phyloP scores from a whole-genome alignment of 2,797 vertebrate species.

The Enteromius trimaculatus region DNA sequence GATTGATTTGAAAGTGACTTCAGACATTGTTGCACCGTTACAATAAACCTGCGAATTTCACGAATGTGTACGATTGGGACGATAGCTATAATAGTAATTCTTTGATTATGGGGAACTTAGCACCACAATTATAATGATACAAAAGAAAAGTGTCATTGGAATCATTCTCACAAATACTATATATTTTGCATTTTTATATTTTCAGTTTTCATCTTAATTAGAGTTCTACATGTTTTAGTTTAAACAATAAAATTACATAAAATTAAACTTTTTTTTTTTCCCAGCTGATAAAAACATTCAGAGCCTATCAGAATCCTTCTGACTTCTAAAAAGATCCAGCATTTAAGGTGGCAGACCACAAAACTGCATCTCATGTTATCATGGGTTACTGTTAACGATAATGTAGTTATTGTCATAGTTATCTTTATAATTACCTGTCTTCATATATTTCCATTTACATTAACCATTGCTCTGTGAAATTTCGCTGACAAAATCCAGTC shows the following conservation, averaged over 20 bases:
- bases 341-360: not conserved
- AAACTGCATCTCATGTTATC: too few relatives aligned
- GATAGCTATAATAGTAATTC: not conserved
- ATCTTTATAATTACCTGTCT: too few relatives aligned
- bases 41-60: not conserved
- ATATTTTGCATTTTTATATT: not conserved
- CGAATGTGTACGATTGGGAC: not conserved
- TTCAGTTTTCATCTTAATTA: not conserved
- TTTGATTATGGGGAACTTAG: not conserved
- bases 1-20: not conserved
- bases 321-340: too few relatives aligned
- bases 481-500: too few relatives aligned
- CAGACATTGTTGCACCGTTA: not conserved
- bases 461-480: too few relatives aligned
- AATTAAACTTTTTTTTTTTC: not conserved
- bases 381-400: too few relatives aligned
- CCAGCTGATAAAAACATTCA: too few relatives aligned
- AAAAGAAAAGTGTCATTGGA: not conserved
- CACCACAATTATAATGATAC: not conserved
- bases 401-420: too few relatives aligned
- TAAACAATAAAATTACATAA: not conserved
- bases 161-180: not conserved
- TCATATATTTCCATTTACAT: too few relatives aligned
- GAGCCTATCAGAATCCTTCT: not conserved
- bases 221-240: not conserved